phyloP scores from a whole-genome alignment of 1,140 invertebrate genomes.

The Ooceraea biroi region DNA sequence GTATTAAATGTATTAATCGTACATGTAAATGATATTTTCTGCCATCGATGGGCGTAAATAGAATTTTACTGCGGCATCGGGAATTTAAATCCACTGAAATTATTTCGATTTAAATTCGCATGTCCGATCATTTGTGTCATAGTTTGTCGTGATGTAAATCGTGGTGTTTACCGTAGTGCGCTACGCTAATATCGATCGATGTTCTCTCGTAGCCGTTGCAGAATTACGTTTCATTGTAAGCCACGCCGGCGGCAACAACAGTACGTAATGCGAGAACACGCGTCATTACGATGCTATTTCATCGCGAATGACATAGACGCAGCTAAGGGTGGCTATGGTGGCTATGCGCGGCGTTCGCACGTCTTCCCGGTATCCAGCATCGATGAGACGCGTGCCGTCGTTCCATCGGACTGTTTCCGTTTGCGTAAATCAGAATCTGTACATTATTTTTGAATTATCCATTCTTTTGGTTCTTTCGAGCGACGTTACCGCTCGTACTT shows the following conservation, averaged over 20 bases:
- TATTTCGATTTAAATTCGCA: conserved; percentile 10
- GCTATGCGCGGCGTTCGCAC: conserved; percentile 12
- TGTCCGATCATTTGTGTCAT: background rate
- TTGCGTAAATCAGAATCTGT: too few species aligned
- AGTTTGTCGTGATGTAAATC: background rate
- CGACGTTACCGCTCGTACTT: conserved; percentile 14
- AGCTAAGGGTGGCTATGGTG: conserved; percentile 29
- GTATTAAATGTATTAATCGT: too few species aligned
- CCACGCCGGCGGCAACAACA: background rate
- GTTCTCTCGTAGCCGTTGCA: conserved; percentile 11
- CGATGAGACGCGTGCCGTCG: background rate
- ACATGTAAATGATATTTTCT: conserved; percentile 1
- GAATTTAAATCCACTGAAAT: conserved; percentile 9
- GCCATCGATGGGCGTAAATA: background rate
- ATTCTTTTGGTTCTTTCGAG: background rate
- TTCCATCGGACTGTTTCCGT: too few species aligned
- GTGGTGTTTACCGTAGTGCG: conserved; percentile 1
- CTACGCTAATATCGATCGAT: conserved; percentile 44
- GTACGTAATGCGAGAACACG: conserved; percentile 41
- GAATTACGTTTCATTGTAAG: conserved; percentile 57
- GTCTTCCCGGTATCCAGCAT: conserved; percentile 29
- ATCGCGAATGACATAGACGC: conserved; percentile 58
- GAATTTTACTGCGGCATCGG: background rate
- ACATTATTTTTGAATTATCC: conserved; percentile 7
- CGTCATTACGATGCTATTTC: conserved; percentile 50